These are phyloP conservation scores for Sebastes minor DNA, from an alignment of 2,797 vertebrate species.

Conservation along the genomic window DNA sequence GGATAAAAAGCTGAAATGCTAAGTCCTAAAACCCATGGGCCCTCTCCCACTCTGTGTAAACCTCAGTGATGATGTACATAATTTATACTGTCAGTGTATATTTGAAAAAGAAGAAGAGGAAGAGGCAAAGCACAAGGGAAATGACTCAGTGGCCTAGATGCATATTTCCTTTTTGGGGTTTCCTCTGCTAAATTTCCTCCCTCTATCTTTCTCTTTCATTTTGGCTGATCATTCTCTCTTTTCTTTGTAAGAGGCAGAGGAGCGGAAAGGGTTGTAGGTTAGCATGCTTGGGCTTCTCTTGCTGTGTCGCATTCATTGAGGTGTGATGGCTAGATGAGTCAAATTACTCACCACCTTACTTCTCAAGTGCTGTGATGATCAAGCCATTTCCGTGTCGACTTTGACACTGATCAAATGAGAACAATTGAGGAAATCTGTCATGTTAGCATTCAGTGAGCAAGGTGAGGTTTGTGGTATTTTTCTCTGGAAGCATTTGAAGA, in stretches of 20 bases:
- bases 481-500: slow-evolving; percentile 6
- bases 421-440: too few relatives aligned
- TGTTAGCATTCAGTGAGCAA: background rate
- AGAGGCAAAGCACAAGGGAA: slow-evolving; percentile 68
- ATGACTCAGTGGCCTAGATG: slow-evolving; percentile 82
- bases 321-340: background rate
- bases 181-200: slow-evolving; percentile 54
- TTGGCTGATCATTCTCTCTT: slow-evolving; percentile 25
- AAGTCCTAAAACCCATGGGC: slow-evolving; percentile 66
- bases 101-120: slow-evolving; percentile 64
- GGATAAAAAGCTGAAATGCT: slow-evolving; percentile 77
- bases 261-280: background rate
- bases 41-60: slow-evolving; percentile 64
- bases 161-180: slow-evolving; percentile 74
- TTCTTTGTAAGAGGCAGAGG: slow-evolving; percentile 1
- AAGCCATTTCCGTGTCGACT: background rate
- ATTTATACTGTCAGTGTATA: slow-evolving; percentile 78
- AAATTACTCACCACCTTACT: background rate
- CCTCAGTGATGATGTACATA: slow-evolving; percentile 75
- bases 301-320: background rate
- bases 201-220: slow-evolving; percentile 40
- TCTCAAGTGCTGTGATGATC: background rate
- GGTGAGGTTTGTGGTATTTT: background rate
- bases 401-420: background rate
- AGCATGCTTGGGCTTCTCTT: background rate